Conservation (phyloP, 2,888 invertebrate species). For the Eucera pruinosa region DNA sequence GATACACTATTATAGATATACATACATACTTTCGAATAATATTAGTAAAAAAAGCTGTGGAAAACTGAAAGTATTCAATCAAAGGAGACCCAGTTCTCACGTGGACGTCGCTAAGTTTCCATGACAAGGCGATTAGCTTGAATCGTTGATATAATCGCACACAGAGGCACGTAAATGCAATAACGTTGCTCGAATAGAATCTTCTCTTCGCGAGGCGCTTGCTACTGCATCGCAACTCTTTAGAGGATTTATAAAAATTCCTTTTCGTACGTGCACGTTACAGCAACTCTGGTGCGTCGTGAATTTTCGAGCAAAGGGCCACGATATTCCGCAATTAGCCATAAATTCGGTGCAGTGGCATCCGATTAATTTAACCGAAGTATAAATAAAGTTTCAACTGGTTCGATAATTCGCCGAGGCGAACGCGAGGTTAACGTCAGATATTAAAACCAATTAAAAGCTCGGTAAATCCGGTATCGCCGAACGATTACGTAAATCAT, state of each 20-base stretch:
- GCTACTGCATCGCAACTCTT: neutral
- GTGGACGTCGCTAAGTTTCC: constrained; percentile 38
- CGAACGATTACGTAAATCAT: constrained; percentile 37
- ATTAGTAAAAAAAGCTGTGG: too few species aligned
- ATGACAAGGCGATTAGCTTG: constrained; percentile 45
- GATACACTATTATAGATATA: too few species aligned
- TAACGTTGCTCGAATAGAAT: constrained; percentile 16
- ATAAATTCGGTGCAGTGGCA: constrained; percentile 24
- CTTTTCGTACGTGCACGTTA: neutral
- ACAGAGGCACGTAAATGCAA: constrained; percentile 42
- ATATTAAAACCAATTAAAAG: constrained; percentile 48
- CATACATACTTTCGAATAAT: too few species aligned
- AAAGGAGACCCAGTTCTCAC: constrained; percentile 55
- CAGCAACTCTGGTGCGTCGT: neutral
- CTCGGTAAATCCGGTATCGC: constrained; percentile 25
- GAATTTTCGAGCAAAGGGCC: constrained; percentile 7
- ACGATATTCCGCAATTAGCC: constrained; percentile 6
- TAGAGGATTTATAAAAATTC: neutral
- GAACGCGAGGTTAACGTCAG: neutral
- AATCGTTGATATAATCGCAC: constrained; percentile 25
- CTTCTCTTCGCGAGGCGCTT: too few species aligned
- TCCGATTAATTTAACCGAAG: constrained; percentile 15
- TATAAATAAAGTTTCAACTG: constrained; percentile 30
- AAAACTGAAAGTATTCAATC: neutral
- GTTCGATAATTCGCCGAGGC: neutral